These are phyloP conservation scores for Elaphurus davidianus DNA, from an alignment of 2,113 vertebrate species.

Conservation along the genomic window DNA sequence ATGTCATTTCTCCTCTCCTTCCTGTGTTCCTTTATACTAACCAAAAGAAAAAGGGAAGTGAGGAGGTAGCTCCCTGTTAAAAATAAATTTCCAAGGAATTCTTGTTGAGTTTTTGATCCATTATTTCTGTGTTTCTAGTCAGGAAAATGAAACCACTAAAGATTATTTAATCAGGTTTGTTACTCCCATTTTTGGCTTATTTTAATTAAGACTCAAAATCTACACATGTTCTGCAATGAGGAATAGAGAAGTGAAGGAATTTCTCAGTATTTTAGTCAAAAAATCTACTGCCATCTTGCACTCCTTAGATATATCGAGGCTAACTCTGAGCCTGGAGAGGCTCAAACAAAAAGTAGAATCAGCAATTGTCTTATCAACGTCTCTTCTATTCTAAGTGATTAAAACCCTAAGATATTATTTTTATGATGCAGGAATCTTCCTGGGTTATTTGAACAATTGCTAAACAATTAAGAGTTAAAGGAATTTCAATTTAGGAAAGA, in stretches of 20 bases:
- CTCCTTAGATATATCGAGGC: not conserved
- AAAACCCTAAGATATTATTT: not conserved
- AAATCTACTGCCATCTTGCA: not conserved
- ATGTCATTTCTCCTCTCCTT: not conserved
- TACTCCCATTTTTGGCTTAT: not conserved
- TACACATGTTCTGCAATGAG: not conserved
- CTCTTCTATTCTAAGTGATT: not conserved
- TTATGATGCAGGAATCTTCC: not conserved
- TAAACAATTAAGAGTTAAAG: not conserved
- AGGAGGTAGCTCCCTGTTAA: not conserved
- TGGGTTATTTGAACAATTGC: not conserved
- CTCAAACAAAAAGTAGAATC: not conserved
- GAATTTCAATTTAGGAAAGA: not conserved
- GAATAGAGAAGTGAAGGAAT: not conserved
- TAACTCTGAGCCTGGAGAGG: not conserved
- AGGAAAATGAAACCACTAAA: not conserved
- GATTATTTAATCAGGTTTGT: not conserved
- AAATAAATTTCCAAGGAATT: not conserved
- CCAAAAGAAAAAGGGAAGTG: rapidly evolving
- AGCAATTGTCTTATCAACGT: not conserved
- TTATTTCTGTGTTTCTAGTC: not conserved
- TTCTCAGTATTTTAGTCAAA: not conserved
- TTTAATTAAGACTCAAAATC: not conserved
- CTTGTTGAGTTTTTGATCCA: not conserved
- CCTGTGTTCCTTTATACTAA: not conserved